phyloP scores from a whole-genome alignment of 2,888 invertebrate species.

The Noctua janthe region DNA sequence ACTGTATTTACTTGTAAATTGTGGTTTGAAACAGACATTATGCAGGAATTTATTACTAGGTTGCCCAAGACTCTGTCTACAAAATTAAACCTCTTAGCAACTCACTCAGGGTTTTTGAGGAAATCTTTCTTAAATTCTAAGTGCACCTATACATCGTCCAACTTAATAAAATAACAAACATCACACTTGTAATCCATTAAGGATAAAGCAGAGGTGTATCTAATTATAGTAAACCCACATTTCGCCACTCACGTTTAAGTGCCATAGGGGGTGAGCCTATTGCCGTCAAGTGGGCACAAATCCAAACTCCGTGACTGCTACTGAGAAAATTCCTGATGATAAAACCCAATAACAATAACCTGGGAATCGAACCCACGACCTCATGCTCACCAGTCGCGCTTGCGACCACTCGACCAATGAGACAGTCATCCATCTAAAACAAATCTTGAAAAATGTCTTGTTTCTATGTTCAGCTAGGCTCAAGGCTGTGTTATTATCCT shows the following conservation, averaged over 20 bases:
- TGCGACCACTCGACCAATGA: no score
- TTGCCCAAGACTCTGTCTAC: background rate
- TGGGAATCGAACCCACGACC: no score
- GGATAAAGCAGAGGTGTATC: background rate
- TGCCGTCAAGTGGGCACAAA: no score
- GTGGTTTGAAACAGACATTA: slow-evolving; percentile 39
- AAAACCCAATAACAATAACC: no score
- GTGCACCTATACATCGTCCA: background rate
- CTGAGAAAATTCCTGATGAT: no score
- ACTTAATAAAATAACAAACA: background rate
- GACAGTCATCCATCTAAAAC: background rate
- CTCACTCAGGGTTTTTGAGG: background rate
- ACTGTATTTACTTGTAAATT: slow-evolving; percentile 23
- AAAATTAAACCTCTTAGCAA: background rate
- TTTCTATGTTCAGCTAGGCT: background rate
- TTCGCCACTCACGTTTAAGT: no score
- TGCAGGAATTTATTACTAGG: slow-evolving; percentile 12
- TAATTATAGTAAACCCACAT: no score
- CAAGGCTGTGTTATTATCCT: background rate
- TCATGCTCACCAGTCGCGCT: no score
- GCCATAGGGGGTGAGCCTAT: no score
- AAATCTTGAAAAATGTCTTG: background rate
- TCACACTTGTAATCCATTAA: background rate
- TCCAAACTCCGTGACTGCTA: no score
- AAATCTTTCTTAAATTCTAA: background rate